These are phyloP conservation scores for Lathronympha strigana DNA, from an alignment of 2,888 invertebrate genomes.

Conservation along the genomic window DNA sequence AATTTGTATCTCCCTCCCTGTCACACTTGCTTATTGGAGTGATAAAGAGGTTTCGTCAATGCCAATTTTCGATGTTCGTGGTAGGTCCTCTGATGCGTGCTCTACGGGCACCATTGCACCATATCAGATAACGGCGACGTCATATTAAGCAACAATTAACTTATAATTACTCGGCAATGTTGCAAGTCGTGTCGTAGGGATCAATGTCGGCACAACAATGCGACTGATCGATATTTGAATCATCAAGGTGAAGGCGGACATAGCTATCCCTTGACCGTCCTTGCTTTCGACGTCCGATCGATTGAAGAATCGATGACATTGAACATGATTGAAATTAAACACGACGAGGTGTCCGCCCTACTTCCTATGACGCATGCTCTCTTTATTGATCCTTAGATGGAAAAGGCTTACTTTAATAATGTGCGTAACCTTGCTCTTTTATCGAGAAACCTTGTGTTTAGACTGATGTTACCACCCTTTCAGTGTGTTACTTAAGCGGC, in stretches of 20 bases:
- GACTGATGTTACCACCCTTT: neutral
- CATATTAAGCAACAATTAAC: constrained; percentile 59
- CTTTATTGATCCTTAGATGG: constrained; percentile 13
- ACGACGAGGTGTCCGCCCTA: constrained; percentile 36
- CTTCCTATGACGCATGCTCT: constrained; percentile 39
- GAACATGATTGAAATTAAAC: constrained; percentile 47
- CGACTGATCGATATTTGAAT: constrained; percentile 62
- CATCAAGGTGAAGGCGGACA: constrained; percentile 71
- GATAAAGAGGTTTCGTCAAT: too few species aligned
- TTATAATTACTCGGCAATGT: constrained; percentile 70
- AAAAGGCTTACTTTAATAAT: constrained; percentile 12
- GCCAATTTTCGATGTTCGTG: too few species aligned
- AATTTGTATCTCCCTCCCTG: too few species aligned
- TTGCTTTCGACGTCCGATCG: constrained; percentile 76
- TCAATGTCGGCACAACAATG: constrained; percentile 67
- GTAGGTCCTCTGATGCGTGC: constrained; percentile 70
- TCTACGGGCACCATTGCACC: constrained; percentile 62
- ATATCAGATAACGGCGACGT: constrained; percentile 70
- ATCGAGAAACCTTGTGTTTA: constrained; percentile 26
- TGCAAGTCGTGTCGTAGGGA: constrained; percentile 67
- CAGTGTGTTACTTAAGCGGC: too few species aligned
- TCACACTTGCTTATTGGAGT: too few species aligned
- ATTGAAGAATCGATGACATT: constrained; percentile 58
- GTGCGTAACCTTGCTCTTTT: constrained; percentile 49
- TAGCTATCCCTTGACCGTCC: constrained; percentile 78